Percentiles rank a stretch among this genome's conserved stretches.
These are phyloP conservation scores for Hyphantria cunea DNA, from an alignment of 1,140 invertebrate genomes.

Conservation along the genomic window DNA sequence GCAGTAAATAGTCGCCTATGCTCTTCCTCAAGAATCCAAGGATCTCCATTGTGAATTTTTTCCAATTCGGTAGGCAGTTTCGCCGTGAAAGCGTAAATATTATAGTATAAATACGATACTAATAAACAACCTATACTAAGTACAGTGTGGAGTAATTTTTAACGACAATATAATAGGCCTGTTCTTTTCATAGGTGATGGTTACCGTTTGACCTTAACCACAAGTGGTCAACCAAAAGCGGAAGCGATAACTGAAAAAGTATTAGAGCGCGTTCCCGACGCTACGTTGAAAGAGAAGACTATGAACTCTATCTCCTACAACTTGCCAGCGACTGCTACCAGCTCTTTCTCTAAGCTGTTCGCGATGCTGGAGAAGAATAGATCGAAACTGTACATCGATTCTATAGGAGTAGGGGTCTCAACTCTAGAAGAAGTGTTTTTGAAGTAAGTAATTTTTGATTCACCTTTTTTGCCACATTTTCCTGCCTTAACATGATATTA, in stretches of 20 bases:
- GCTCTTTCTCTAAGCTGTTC: slow-evolving; percentile 84
- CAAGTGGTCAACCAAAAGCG: slow-evolving; percentile 44
- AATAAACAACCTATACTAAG: too few relatives aligned
- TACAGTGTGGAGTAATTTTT: too few relatives aligned
- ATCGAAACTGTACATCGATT: slow-evolving; percentile 85
- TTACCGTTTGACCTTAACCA: slow-evolving; percentile 60
- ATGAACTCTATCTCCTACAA: slow-evolving; percentile 57
- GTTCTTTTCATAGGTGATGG: slow-evolving; percentile 53
- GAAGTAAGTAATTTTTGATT: slow-evolving; percentile 81
- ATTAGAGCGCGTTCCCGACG: slow-evolving; percentile 43
- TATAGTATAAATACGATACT: too few relatives aligned
- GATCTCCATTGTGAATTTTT: too few relatives aligned
- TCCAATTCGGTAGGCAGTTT: too few relatives aligned
- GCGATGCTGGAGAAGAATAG: slow-evolving; percentile 84
- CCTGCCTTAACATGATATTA: not conserved
- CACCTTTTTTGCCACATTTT: not conserved
- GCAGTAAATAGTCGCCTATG: too few relatives aligned
- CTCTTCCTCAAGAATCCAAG: too few relatives aligned
- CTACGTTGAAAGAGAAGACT: slow-evolving; percentile 49
- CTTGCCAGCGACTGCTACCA: slow-evolving; percentile 48
- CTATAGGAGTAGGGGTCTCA: slow-evolving; percentile 90
- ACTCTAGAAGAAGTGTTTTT: slow-evolving; percentile 95
- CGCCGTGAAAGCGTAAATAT: too few relatives aligned
- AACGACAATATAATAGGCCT: too few relatives aligned
- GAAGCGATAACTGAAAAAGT: slow-evolving; percentile 43